These are phyloP conservation scores for Cylindroiulus punctatus DNA, from an alignment of 2,888 invertebrate genomes.

Conservation along the genomic window DNA sequence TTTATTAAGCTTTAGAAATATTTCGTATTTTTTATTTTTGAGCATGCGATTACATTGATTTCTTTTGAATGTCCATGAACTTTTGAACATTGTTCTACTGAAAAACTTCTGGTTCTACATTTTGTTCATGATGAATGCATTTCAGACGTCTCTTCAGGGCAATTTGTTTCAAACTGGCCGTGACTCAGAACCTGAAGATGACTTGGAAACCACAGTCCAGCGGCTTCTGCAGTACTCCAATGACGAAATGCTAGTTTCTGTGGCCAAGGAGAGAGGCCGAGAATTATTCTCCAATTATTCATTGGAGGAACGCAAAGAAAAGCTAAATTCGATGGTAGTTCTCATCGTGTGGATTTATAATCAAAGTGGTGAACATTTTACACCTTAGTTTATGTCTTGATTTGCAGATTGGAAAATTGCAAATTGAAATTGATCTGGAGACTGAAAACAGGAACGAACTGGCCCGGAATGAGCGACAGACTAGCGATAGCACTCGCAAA, in stretches of 20 bases:
- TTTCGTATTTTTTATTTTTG: not conserved
- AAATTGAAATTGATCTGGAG: constrained; percentile 79
- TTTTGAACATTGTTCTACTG: not conserved
- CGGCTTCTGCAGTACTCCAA: constrained; percentile 66
- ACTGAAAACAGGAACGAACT: constrained; percentile 71
- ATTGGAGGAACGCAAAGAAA: constrained; percentile 75
- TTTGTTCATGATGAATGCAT: not conserved
- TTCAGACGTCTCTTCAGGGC: constrained; percentile 63
- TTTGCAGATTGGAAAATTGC: constrained; percentile 77
- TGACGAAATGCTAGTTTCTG: constrained; percentile 85
- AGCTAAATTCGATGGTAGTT: constrained; percentile 87
- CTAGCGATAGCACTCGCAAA: constrained; percentile 65
- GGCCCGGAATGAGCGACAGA: constrained; percentile 67
- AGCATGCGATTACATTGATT: not conserved
- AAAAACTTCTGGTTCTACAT: not conserved
- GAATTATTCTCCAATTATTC: constrained; percentile 79
- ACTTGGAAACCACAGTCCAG: constrained; percentile 63
- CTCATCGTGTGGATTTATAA: not conserved
- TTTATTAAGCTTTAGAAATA: constrained; percentile 60
- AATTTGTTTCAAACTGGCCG: constrained; percentile 61
- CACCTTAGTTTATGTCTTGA: not conserved
- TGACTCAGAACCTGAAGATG: constrained; percentile 61
- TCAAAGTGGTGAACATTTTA: too few species aligned
- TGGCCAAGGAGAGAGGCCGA: constrained; percentile 87
- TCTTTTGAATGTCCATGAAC: not conserved